Base-by-base conservation (phyloP, 2,888 invertebrate genomes). In the Parnassius apollo region DNA sequence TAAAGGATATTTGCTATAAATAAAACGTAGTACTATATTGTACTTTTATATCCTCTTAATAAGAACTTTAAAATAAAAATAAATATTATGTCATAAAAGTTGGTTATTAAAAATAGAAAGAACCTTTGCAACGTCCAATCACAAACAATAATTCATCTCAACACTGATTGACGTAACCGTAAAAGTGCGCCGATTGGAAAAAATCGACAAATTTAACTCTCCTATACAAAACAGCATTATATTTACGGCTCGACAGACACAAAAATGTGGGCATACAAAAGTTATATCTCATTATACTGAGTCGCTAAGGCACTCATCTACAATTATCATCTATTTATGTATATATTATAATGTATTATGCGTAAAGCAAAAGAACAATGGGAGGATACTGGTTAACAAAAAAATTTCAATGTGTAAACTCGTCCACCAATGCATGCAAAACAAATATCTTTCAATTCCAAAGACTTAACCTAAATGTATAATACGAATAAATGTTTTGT, bases 241-340 rank as follows among this genome's bases (percentile, higher is more conserved):
- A 53, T 49, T 48, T 42, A 35, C 59, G 59, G 53, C 48, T 59
- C 55, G 50, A 59, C 55, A 61, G 62, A 67, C 67, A 71, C 67
- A 70, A 69, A 79, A 76, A 74, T 76, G 74, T 76, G 80, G 77
- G 80, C 77, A 83, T 81, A 82, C 71, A 82, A 81, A 73, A 68
- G 78, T 75, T 75, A 74, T 77, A 82, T 79, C 83, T 85, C 82
- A 85, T 80, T 83, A 85, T 81, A 87, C 76, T 85, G 91, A 91
- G 90, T 89, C 84, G 91, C 91, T 91, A 91, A 91, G 91, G 91
- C 91, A 91, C 91, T 91, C 91, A 86, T 73, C 87, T 88, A 88
- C 83, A 74, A 76, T 85, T 87, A 84, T 75, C 74, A 80, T 82
- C 83, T 83, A 82, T 72, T 59, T 67, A 65, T 80, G 72, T 76